Conservation (phyloP, 2,797 vertebrate species). For the Microcaecilia unicolor region DNA sequence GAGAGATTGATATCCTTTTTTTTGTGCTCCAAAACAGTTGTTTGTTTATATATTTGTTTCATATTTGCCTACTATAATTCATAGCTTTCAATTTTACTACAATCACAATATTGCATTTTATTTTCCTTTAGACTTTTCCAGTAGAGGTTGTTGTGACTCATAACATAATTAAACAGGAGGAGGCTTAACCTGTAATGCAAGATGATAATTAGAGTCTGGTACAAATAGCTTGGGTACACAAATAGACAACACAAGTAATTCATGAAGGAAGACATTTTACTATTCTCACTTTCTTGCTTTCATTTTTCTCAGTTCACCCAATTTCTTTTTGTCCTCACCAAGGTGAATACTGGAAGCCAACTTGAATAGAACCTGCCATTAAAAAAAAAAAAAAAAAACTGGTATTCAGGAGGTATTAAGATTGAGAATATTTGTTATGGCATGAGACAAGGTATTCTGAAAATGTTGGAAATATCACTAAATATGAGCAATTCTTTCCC, state of each 20-base stretch:
- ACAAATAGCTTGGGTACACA: slow-evolving; percentile 3
- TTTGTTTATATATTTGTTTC: slow-evolving; percentile 1
- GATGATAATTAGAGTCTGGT: slow-evolving; percentile 20
- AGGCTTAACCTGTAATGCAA: slow-evolving; percentile 13
- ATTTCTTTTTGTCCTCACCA: too few relatives aligned
- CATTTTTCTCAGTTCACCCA: not conserved
- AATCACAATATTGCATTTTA: not conserved
- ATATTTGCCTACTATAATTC: slow-evolving; percentile 10
- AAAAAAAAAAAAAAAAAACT: too few relatives aligned
- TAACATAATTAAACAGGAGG: slow-evolving; percentile 10
- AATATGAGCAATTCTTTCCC: too few relatives aligned
- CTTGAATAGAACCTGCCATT: too few relatives aligned
- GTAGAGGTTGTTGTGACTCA: slow-evolving; percentile 14
- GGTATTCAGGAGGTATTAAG: too few relatives aligned
- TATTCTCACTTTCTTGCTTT: too few relatives aligned
- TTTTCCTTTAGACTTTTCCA: slow-evolving; percentile 7
- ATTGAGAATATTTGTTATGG: too few relatives aligned
- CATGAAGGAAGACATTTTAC: too few relatives aligned
- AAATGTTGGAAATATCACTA: too few relatives aligned
- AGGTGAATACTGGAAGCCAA: too few relatives aligned
- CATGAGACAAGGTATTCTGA: too few relatives aligned
- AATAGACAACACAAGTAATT: not conserved
- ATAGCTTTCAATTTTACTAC: slow-evolving; percentile 1
- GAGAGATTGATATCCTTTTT: not conserved
- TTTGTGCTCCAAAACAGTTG: not conserved